Evolutionary conservation across 2,797 vertebrate species (phyloP).

Genomic region (Xenopus petersii): DNA sequence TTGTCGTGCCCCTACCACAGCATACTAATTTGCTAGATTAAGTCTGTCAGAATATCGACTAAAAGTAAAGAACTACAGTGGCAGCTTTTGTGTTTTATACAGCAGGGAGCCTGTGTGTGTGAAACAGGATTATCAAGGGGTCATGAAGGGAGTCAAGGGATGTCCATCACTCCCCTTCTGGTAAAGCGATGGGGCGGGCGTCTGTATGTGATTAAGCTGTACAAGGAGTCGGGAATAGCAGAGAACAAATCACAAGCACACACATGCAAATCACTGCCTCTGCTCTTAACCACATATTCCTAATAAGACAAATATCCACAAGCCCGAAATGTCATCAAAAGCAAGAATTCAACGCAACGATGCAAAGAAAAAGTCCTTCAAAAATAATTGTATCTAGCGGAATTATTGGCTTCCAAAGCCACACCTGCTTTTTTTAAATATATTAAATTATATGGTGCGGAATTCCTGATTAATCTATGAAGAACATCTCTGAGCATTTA

Average conservation of each 20-base stretch:
- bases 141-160: slow-evolving; percentile 93
- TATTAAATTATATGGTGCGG: too few species aligned
- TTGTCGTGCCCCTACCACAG: slow-evolving; percentile 93
- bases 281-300: slow-evolving; percentile 69
- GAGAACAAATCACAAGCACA: slow-evolving; percentile 75
- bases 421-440: slow-evolving; percentile 39
- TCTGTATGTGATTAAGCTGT: slow-evolving; percentile 89
- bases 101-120: slow-evolving; percentile 94
- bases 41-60: slow-evolving; percentile 96
- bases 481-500: too few species aligned
- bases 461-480: too few species aligned
- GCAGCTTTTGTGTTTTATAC: slow-evolving; percentile 89
- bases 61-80: slow-evolving; percentile 86
- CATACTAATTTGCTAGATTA: slow-evolving; percentile 99
- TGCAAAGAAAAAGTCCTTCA: slow-evolving; percentile 43
- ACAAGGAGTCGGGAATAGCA: slow-evolving; percentile 74
- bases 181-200: slow-evolving; percentile 84
- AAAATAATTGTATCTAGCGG: slow-evolving; percentile 41
- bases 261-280: slow-evolving; percentile 78
- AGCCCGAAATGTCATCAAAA: slow-evolving; percentile 55
- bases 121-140: slow-evolving; percentile 99
- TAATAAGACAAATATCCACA: slow-evolving; percentile 71
- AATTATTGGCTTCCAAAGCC: slow-evolving; percentile 41
- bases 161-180: slow-evolving; percentile 90
- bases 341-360: slow-evolving; percentile 38